Base-by-base conservation (phyloP, 2,888 invertebrate genomes). In the Aromia moschata region DNA sequence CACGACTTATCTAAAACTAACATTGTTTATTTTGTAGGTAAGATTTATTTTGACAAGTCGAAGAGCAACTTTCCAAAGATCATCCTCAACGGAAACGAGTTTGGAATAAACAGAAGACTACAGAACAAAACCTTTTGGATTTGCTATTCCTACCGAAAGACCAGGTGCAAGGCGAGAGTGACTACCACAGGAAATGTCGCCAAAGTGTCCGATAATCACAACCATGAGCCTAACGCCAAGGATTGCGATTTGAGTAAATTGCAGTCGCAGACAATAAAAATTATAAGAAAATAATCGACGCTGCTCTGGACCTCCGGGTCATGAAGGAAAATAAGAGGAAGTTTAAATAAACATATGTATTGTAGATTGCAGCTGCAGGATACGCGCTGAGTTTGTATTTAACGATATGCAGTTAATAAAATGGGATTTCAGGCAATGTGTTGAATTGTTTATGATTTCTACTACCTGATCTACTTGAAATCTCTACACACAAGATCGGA, bases 111-210 rank as follows among this genome's bases (percentile, higher is more conserved):
- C 47, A 69, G 60, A 44, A 61, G 61, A 30, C 44, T 55, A 33
- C 36, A 63, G n/a, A 60, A 55, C n/a, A 70, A 65, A 51, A 70
- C 68, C 7, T 43, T 66, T 31, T 73, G 73, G 73, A 58, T 66
- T 10, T 73, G 73, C 54, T 46, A 58, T 4, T 62, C 57, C 2
- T 69, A 70, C 40, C 58, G 62, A 30, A 67, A 65, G 58, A 65
- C 63, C 5, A 62, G 52, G 31, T 72, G 72, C 47, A 70, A 55
- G 56, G 62, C 68, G 2, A 66, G 63, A 56, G 45, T 69, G 10
- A 56, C 66, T 3, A 70, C 70, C 10, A 63, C 58, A 12, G 65
- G 62, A 38, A 64, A 65, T 17, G 40, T 36, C 2, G 53, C 64
- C 1, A 58, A 51, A 33, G 31, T 59, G 10, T 61, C 62, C 10